Evolutionary conservation across 1,140 invertebrate genomes (phyloP).

Genomic region (Saccostrea echinata): DNA sequence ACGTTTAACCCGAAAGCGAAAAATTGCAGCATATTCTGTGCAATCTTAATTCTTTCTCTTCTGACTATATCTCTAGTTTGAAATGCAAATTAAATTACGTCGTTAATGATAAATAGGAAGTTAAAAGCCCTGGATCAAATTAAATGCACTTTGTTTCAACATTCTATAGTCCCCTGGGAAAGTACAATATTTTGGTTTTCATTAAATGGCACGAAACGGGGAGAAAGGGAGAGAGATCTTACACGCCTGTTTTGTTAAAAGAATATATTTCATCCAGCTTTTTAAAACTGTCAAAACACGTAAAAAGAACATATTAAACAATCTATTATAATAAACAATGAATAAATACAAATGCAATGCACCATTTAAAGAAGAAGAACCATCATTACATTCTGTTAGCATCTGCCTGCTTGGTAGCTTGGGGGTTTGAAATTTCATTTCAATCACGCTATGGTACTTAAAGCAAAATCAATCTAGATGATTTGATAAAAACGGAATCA

Average conservation of each 20-base stretch:
- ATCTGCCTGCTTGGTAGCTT: not conserved
- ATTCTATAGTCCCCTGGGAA: not conserved
- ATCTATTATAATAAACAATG: too few relatives aligned
- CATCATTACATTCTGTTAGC: not conserved
- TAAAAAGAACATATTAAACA: too few relatives aligned
- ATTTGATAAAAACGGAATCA: not conserved
- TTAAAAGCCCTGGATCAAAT: conserved; percentile 12
- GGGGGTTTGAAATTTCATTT: not conserved
- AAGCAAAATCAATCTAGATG: not conserved
- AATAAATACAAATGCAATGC: too few relatives aligned
- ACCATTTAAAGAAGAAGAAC: not conserved
- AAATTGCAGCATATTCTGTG: too few relatives aligned
- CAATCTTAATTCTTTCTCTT: not conserved
- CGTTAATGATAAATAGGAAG: not conserved
- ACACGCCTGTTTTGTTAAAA: not conserved
- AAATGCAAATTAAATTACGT: not conserved
- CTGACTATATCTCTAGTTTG: not conserved
- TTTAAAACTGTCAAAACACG: too few relatives aligned
- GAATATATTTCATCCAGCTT: not conserved
- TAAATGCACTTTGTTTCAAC: not conserved
- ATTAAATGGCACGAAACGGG: too few relatives aligned
- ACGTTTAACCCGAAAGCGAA: too few relatives aligned
- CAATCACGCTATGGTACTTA: not conserved
- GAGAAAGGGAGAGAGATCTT: not conserved
- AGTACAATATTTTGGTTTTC: not conserved